Evolutionary conservation across 1,140 invertebrate species (phyloP).

Genomic region (Colletes gigas): DNA sequence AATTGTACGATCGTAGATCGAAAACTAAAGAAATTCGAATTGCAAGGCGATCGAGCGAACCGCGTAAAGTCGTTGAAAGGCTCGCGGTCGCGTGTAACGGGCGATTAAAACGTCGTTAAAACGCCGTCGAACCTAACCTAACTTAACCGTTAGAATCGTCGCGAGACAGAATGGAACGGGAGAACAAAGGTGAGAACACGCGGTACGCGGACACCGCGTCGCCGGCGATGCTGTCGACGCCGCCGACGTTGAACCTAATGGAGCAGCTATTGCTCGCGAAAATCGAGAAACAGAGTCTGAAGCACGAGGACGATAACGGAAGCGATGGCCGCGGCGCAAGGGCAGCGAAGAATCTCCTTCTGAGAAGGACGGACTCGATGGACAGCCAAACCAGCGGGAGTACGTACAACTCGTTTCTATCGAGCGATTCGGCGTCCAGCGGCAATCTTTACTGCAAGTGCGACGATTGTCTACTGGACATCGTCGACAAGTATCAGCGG

Average conservation of each 20-base stretch:
- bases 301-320: constrained; percentile 46
- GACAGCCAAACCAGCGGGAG: constrained; percentile 89
- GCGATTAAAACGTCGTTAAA: no score
- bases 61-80: no score
- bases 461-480: constrained; percentile 91
- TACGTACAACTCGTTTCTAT: constrained; percentile 83
- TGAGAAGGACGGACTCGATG: constrained; percentile 88
- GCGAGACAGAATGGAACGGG: constrained; percentile 49
- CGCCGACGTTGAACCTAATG: constrained; percentile 86
- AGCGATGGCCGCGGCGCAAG: neutral
- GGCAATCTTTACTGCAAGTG: constrained; percentile 85
- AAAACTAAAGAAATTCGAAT: no score
- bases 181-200: constrained; percentile 52
- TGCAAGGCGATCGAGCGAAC: no score
- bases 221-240: constrained; percentile 69
- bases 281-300: constrained; percentile 83
- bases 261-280: constrained; percentile 89
- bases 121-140: no score
- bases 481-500: constrained; percentile 87
- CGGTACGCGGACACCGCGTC: constrained; percentile 46
- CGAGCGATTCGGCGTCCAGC: constrained; percentile 82
- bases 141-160: no score
- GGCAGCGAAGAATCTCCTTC: constrained; percentile 74
- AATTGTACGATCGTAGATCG: no score
- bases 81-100: no score